phyloP scores from a whole-genome alignment of 35 echinoderm and acorn worm genomes.

The Apostichopus californicus region DNA sequence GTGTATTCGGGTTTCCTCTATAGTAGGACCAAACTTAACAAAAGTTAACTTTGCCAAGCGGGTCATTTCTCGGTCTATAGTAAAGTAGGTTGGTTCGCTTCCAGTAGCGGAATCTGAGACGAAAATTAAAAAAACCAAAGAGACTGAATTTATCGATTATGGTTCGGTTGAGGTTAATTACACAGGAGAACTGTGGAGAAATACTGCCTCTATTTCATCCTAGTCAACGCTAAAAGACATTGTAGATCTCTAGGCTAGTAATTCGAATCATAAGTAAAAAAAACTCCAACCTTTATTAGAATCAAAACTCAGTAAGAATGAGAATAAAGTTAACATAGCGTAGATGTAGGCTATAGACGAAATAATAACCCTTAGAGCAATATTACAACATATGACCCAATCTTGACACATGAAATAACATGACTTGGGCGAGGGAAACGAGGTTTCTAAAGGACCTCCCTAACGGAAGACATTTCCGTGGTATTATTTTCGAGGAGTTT shows the following conservation, averaged over 20 bases:
- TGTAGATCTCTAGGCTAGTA: neutral
- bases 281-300: neutral
- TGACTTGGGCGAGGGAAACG: neutral
- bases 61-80: neutral
- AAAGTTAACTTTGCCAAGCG: neutral
- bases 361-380: neutral
- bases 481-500: too few species aligned
- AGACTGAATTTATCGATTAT: neutral
- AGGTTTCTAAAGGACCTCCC: neutral
- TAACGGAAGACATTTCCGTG: too few species aligned
- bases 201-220: neutral
- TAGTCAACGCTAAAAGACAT: neutral
- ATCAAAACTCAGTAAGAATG: neutral
- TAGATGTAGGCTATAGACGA: neutral
- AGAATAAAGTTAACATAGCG: neutral
- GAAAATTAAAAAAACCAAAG: conserved; percentile 5
- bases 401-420: neutral
- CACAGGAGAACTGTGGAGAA: neutral
- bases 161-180: neutral
- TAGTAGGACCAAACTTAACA: neutral
- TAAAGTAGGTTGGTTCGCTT: neutral
- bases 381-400: neutral
- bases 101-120: neutral
- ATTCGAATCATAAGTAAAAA: neutral
- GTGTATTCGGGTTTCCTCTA: neutral